Base-by-base conservation (phyloP, 2,888 invertebrate genomes). In the Chalcosyrphus nemorum region DNA sequence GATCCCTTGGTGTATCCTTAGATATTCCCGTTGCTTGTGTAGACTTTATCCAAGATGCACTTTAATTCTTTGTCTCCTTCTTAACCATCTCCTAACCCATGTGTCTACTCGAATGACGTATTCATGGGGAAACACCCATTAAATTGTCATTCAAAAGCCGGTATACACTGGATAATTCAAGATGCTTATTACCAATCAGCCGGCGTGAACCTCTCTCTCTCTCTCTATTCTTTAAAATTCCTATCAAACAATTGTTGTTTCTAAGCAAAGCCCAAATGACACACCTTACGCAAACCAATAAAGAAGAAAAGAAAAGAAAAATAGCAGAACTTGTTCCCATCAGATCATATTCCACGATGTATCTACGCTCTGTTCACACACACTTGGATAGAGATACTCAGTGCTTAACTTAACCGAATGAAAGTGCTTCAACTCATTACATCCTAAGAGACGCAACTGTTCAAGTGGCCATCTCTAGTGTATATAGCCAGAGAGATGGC, bases 321-420 rank as follows among this genome's bases (percentile, higher is more conserved):
- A 81, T 77, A 77, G 63, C 57, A 71, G n/a, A n/a, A n/a, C n/a
- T n/a, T n/a, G n/a, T 13, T 27, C 68, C 27, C 27, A 29, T 27
- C 52, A 68, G 71, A 81, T 81, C 81, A 77, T 71, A 66, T 81
- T 81, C 54, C 76, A 61, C n/a, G n/a, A 29, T 45, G 13, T 38
- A 38, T 59, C 38, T 5, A 27, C 52, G n/a, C n/a, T 43, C 15
- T 47, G 35, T 65, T 54, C 61, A 56, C 57, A 71, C 65, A 59
- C 45, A 45, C 43, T 29, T 70, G 65, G 63, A 70, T 54, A 65
- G n/a, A n/a, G n/a, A n/a, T n/a, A n/a, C n/a, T n/a, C 63, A 38
- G 61, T 75, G 56, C 75, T 75, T 52, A 59, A 65, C 47, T 50
- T 41, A 70, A 75, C 70, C 56, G 50, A 81, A 41, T 47, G 63